Conservation (phyloP, 2,113 vertebrate genomes). For the Gadus macrocephalus region DNA sequence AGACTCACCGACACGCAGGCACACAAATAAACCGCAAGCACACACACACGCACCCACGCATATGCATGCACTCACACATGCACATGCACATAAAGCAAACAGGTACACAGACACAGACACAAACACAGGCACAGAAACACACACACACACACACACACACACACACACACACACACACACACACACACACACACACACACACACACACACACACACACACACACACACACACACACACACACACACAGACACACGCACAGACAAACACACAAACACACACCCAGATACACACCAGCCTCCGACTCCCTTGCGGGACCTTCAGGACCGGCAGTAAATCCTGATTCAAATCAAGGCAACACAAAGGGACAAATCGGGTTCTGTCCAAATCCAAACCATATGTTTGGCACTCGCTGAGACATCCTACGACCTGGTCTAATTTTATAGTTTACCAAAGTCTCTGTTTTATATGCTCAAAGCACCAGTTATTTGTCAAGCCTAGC, state of each 20-base stretch:
- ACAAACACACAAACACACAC: slow-evolving; percentile 4
- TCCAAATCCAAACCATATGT: slow-evolving; percentile 47
- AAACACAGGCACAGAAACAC: slow-evolving; percentile 5
- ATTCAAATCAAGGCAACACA: slow-evolving; percentile 27
- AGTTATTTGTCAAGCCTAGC: background rate
- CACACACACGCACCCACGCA: slow-evolving; percentile 1
- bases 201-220: background rate
- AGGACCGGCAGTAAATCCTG: slow-evolving; percentile 5
- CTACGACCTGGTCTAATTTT: slow-evolving; percentile 39
- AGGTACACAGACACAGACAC: slow-evolving; percentile 8
- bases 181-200: slow-evolving; percentile 4
- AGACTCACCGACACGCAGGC: background rate
- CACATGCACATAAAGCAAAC: slow-evolving; percentile 11
- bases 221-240: slow-evolving; percentile 10
- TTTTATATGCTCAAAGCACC: slow-evolving; percentile 22
- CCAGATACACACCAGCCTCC: slow-evolving; percentile 1
- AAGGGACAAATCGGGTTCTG: slow-evolving; percentile 12
- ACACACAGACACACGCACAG: slow-evolving; percentile 12
- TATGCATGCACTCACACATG: background rate
- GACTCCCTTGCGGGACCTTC: background rate
- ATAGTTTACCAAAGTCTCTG: slow-evolving; percentile 10
- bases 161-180: slow-evolving; percentile 12
- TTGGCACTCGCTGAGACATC: slow-evolving; percentile 14
- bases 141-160: slow-evolving; percentile 4
- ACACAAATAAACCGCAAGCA: slow-evolving; percentile 13